Evolutionary conservation across 2,888 invertebrate genomes (phyloP).

Genomic region (Liposcelis brunnea): DNA sequence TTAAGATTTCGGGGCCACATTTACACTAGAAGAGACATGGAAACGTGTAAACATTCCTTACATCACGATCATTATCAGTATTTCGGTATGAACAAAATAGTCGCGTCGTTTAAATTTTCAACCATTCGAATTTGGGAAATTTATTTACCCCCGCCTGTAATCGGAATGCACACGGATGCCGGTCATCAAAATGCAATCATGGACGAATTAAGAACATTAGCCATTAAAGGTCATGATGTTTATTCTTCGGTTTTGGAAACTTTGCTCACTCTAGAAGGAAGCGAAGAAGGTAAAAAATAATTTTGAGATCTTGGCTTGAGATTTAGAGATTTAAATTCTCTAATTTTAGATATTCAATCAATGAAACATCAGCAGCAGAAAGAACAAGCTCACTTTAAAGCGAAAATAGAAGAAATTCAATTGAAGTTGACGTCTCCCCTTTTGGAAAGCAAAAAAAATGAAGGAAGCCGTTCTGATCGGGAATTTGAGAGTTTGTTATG

Average conservation of each 20-base stretch:
- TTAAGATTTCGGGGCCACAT: slow-evolving; percentile 60
- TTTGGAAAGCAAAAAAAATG: slow-evolving; percentile 32
- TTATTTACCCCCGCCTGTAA: slow-evolving; percentile 49
- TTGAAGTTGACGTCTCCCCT: slow-evolving; percentile 50
- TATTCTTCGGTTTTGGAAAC: slow-evolving; percentile 54
- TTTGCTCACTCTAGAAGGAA: slow-evolving; percentile 34
- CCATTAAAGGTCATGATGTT: slow-evolving; percentile 59
- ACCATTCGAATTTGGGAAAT: slow-evolving; percentile 60
- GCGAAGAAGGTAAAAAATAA: slow-evolving; percentile 14
- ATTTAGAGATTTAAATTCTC: too few species aligned
- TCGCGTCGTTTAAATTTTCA: slow-evolving; percentile 69
- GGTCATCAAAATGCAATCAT: slow-evolving; percentile 42
- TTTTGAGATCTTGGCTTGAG: neutral
- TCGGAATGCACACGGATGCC: slow-evolving; percentile 40
- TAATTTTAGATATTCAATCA: neutral
- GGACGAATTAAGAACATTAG: slow-evolving; percentile 52
- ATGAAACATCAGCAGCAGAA: slow-evolving; percentile 41
- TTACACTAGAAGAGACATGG: slow-evolving; percentile 42
- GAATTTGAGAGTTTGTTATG: slow-evolving; percentile 19
- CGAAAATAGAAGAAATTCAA: slow-evolving; percentile 66
- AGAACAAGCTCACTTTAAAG: slow-evolving; percentile 57
- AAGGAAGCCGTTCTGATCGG: slow-evolving; percentile 21
- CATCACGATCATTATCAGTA: slow-evolving; percentile 81
- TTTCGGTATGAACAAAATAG: slow-evolving; percentile 66
- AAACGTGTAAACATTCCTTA: slow-evolving; percentile 53